A percentile compares a stretch with the other conserved stretches of the same genome.
phyloP scores from a whole-genome alignment of 2,797 vertebrate species.

The Crocodylus rhombifer region DNA sequence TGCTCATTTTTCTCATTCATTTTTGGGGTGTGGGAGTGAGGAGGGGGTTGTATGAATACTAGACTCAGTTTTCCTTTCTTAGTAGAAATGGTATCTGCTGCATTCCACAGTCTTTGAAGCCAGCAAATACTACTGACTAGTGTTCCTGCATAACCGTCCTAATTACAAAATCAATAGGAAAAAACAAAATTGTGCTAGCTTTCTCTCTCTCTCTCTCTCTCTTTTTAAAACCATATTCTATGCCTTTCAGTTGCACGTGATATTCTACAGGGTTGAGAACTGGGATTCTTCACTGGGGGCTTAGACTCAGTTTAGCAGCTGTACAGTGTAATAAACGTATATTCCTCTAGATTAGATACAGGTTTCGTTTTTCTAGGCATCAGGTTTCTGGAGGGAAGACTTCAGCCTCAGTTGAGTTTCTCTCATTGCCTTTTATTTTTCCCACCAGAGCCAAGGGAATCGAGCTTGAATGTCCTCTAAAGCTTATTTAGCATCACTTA shows the following conservation, averaged over 20 bases:
- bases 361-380: neutral
- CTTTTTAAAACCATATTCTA: neutral
- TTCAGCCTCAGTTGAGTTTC: neutral
- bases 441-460: neutral
- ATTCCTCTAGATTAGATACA: neutral
- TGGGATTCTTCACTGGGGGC: neutral
- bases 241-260: neutral
- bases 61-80: slow-evolving; percentile 49
- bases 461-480: neutral
- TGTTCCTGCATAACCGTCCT: neutral
- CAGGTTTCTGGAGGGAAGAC: neutral
- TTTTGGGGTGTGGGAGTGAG: neutral
- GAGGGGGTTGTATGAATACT: neutral
- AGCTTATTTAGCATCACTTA: neutral
- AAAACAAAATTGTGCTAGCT: neutral
- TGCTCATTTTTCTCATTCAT: slow-evolving; percentile 32
- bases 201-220: neutral
- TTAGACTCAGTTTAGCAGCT: neutral
- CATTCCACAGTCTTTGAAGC: neutral
- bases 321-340: neutral
- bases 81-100: neutral
- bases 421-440: neutral
- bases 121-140: neutral
- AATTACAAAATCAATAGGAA: neutral
- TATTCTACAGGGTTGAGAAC: neutral